Evolutionary conservation across 2,113 vertebrate species (phyloP).

Genomic region (Chaenogobius annularis): DNA sequence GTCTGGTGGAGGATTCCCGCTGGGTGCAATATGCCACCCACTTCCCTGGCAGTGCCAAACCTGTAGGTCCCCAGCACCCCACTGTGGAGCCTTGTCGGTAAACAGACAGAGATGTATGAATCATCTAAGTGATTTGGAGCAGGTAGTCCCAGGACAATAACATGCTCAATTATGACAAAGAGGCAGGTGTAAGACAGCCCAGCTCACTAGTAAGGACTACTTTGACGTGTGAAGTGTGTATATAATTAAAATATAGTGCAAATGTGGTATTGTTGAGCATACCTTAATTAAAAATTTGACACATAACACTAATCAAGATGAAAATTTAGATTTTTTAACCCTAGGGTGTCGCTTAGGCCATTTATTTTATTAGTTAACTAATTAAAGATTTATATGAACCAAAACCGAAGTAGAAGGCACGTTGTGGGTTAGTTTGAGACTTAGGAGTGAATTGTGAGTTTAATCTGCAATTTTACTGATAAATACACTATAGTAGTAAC

Average conservation of each 20-base stretch:
- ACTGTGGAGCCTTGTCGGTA: conserved; percentile 50
- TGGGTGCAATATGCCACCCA: conserved; percentile 76
- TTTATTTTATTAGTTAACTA: too few relatives aligned
- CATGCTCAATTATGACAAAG: conserved; percentile 46
- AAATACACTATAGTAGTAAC: too few relatives aligned
- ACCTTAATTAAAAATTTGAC: not conserved
- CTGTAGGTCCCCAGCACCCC: conserved; percentile 37
- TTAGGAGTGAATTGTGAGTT: too few relatives aligned
- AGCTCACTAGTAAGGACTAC: not conserved
- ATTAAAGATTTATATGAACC: too few relatives aligned
- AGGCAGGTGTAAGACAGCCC: conserved; percentile 10
- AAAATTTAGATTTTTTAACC: too few relatives aligned
- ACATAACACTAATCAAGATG: not conserved
- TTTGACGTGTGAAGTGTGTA: not conserved
- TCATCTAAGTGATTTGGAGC: conserved; percentile 50
- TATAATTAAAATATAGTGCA: not conserved
- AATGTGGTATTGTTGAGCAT: not conserved
- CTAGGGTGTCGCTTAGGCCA: too few relatives aligned
- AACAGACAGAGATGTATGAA: conserved; percentile 69
- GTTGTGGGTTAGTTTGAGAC: too few relatives aligned
- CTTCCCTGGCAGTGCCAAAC: conserved; percentile 53
- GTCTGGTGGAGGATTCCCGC: conserved; percentile 58
- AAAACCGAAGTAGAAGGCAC: too few relatives aligned
- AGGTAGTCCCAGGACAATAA: conserved; percentile 51
- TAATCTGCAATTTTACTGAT: too few relatives aligned